Evolutionary conservation across 2,797 vertebrate species (phyloP).

Genomic region (Phrynocephalus vlangalii): DNA sequence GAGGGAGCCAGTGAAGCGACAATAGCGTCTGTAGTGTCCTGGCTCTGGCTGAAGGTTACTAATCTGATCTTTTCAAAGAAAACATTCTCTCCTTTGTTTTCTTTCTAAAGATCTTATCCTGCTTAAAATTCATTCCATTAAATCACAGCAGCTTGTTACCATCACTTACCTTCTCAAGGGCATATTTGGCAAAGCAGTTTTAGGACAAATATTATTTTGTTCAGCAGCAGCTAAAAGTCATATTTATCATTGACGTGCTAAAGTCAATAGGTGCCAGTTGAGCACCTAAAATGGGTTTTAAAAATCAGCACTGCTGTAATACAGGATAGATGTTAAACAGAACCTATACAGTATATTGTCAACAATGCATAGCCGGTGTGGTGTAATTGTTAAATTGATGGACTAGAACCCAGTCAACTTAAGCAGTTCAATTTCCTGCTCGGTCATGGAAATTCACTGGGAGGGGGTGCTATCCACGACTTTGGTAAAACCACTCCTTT

Average conservation of each 20-base stretch:
- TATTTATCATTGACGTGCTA: conserved; percentile 40
- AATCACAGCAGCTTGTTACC: conserved; percentile 54
- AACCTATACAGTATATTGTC: conserved; percentile 8
- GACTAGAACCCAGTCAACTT: too few species aligned
- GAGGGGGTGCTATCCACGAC: too few species aligned
- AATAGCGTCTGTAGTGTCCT: conserved; percentile 52
- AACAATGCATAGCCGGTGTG: too few species aligned
- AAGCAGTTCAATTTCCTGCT: too few species aligned
- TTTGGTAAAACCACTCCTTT: too few species aligned
- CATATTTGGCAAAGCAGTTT: conserved; percentile 60
- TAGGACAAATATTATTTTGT: conserved; percentile 55
- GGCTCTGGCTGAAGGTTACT: conserved; percentile 40
- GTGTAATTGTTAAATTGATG: too few species aligned
- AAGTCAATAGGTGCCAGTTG: conserved; percentile 63
- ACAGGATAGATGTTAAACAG: conserved; percentile 53
- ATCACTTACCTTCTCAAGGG: conserved; percentile 36
- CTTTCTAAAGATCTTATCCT: conserved; percentile 46
- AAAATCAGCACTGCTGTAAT: conserved; percentile 56
- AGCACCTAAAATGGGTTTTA: conserved; percentile 59
- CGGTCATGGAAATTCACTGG: too few species aligned
- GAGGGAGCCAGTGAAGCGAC: conserved; percentile 56
- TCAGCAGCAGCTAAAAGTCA: conserved; percentile 52
- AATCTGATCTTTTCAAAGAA: conserved; percentile 64
- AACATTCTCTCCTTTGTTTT: conserved; percentile 45
- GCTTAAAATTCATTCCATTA: conserved; percentile 55